phyloP scores from a whole-genome alignment of 2,113 vertebrate genomes.

The Lophius piscatorius region DNA sequence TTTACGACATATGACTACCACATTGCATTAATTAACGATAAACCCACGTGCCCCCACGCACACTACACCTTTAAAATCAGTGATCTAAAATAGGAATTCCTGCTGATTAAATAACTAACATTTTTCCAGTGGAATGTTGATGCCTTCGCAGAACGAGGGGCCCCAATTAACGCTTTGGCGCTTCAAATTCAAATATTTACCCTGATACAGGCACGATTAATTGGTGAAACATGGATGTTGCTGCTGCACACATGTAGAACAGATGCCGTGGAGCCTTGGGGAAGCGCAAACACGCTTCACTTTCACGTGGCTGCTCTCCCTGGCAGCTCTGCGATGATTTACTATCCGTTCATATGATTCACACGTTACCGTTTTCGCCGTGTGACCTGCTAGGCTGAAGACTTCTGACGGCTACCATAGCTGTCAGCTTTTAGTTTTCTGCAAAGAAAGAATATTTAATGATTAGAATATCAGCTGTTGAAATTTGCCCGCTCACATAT shows the following conservation, averaged over 20 bases:
- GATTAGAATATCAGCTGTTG: no score
- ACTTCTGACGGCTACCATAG: neutral
- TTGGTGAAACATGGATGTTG: conserved; percentile 70
- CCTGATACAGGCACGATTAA: conserved; percentile 70
- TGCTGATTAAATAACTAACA: neutral
- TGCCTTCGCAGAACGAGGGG: neutral
- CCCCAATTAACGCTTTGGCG: conserved; percentile 51
- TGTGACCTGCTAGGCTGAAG: conserved; percentile 65
- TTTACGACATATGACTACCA: no score
- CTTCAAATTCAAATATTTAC: conserved; percentile 73
- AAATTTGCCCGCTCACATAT: no score
- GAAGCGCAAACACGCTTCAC: conserved; percentile 69
- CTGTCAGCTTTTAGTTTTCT: no score
- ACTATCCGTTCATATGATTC: conserved; percentile 74
- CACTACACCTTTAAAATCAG: no score
- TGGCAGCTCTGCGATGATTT: conserved; percentile 73
- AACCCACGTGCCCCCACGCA: no score
- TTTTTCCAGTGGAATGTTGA: neutral
- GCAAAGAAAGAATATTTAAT: neutral
- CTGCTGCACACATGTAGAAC: conserved; percentile 72
- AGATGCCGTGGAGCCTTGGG: conserved; percentile 76
- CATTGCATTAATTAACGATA: no score
- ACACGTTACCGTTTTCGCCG: conserved; percentile 70
- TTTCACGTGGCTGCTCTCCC: conserved; percentile 63
- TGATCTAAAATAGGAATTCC: no score